A percentile compares a stretch with the other conserved stretches of the same genome.
phyloP scores from a whole-genome alignment of 1,140 invertebrate genomes.

The Venustaconcha ellipsiformis region DNA sequence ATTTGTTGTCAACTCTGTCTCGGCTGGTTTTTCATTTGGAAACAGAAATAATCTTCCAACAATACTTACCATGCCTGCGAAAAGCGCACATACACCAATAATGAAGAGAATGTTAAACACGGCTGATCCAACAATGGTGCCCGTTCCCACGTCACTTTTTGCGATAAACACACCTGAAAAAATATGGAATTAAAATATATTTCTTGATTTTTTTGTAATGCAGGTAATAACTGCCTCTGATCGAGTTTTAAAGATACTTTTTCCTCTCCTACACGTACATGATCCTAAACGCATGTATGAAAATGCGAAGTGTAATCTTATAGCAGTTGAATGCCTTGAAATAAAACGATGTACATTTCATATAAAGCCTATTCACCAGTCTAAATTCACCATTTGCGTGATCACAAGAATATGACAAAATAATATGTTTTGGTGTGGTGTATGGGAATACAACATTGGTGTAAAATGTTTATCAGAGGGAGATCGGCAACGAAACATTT shows the following conservation, averaged over 20 bases:
- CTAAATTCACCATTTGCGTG: too few relatives aligned
- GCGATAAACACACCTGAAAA: constrained; percentile 62
- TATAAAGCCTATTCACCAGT: too few relatives aligned
- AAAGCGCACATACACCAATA: constrained; percentile 82
- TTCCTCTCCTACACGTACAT: background rate
- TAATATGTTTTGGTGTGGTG: too few relatives aligned
- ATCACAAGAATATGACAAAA: too few relatives aligned
- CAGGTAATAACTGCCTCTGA: background rate
- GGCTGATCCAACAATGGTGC: constrained; percentile 88
- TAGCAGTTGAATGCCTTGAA: too few relatives aligned
- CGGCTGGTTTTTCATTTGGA: background rate
- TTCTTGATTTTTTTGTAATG: background rate
- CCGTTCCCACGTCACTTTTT: constrained; percentile 69
- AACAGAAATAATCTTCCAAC: background rate
- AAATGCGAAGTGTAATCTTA: too few relatives aligned
- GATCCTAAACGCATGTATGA: background rate
- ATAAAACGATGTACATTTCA: too few relatives aligned
- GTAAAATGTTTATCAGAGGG: too few relatives aligned
- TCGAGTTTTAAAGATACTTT: background rate
- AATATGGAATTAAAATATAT: background rate
- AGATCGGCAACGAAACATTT: too few relatives aligned
- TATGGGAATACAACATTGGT: too few relatives aligned
- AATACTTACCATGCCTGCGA: constrained; percentile 78
- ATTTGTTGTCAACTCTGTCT: too few relatives aligned
- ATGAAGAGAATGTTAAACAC: constrained; percentile 91